Evolutionary conservation across 2,888 invertebrate genomes (phyloP).

Genomic region (Fissipunctia ypsillon): DNA sequence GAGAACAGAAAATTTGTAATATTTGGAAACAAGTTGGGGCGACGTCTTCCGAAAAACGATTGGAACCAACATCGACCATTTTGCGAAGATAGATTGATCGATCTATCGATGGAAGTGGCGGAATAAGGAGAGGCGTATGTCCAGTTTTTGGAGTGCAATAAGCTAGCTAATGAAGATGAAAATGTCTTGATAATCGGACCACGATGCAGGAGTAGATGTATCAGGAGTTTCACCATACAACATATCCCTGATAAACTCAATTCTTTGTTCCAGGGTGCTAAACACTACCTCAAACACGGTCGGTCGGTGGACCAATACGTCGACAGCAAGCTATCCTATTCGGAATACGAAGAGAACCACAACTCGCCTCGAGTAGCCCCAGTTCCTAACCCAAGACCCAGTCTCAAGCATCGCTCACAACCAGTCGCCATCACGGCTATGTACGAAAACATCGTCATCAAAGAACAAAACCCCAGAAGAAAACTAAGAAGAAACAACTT

Average conservation of each 20-base stretch:
- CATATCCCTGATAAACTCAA: constrained; percentile 5
- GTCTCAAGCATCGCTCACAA: constrained; percentile 89
- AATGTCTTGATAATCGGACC: not conserved
- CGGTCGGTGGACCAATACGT: constrained; percentile 95
- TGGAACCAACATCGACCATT: not conserved
- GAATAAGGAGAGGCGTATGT: not conserved
- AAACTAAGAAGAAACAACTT: constrained; percentile 92
- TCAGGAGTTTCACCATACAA: fast-evolving
- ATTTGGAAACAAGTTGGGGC: not conserved
- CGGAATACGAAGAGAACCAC: constrained; percentile 90
- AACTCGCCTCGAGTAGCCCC: constrained; percentile 85
- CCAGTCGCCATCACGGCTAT: constrained; percentile 94
- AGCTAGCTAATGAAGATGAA: not conserved
- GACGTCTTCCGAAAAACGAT: not conserved
- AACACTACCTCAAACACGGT: constrained; percentile 92
- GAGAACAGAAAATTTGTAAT: constrained; percentile 13
- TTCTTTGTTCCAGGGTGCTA: constrained; percentile 87
- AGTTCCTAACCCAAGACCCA: constrained; percentile 85
- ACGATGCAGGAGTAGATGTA: no score
- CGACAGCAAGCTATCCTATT: constrained; percentile 91
- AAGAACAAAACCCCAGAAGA: constrained; percentile 93
- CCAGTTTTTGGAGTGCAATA: not conserved
- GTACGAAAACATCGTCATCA: constrained; percentile 93
- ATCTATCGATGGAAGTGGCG: not conserved
- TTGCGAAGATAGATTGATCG: not conserved